These are phyloP conservation scores for Variabilichromis moorii DNA, from an alignment of 2,113 vertebrate genomes.

Conservation along the genomic window DNA sequence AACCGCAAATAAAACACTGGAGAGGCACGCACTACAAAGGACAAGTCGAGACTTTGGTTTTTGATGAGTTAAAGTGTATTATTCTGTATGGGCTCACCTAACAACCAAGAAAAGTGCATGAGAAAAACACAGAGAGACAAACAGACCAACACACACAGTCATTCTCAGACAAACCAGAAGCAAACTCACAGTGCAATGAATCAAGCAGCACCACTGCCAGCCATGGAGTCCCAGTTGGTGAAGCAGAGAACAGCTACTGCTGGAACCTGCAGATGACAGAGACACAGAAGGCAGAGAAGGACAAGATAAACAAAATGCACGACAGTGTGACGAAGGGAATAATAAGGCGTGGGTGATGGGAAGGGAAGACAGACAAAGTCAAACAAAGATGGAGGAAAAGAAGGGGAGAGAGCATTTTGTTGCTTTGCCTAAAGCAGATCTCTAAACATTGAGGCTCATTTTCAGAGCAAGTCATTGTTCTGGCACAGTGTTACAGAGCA, in stretches of 20 bases:
- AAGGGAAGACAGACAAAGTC: neutral
- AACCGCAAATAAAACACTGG: neutral
- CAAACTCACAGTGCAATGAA: constrained; percentile 24
- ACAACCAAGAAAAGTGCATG: neutral
- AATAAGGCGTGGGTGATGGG: neutral
- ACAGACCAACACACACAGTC: neutral
- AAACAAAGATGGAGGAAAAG: neutral
- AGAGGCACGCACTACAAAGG: neutral
- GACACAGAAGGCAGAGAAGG: neutral
- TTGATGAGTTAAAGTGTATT: neutral
- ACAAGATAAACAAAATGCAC: neutral
- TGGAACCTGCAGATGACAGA: constrained; percentile 16
- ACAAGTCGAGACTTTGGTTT: neutral
- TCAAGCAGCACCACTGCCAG: constrained; percentile 20
- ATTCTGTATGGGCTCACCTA: neutral
- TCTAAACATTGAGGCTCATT: neutral
- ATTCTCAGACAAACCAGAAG: neutral
- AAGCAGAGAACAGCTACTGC: neutral
- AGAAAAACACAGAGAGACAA: neutral
- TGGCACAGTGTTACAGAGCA: neutral
- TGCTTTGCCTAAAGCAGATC: neutral
- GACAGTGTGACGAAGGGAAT: neutral
- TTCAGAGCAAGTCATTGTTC: constrained; percentile 2
- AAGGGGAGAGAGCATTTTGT: neutral
- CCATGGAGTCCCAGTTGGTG: constrained; percentile 31